Evolutionary conservation across 2,113 vertebrate species (phyloP), one percentile per base, ranked within the genome.

Genomic region (Zingel zingel): DNA sequence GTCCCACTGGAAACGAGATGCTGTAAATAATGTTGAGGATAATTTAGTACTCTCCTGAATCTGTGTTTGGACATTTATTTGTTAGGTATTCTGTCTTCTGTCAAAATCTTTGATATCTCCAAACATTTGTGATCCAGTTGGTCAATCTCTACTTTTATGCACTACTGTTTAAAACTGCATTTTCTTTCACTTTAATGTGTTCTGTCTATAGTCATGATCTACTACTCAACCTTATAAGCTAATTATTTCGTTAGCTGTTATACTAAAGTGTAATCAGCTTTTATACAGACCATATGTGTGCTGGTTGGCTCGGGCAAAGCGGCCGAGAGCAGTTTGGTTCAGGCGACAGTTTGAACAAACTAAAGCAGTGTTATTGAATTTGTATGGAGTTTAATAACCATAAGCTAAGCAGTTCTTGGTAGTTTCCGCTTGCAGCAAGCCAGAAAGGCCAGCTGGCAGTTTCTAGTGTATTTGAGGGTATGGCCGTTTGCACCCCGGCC

Each of bases 391-490:
- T 58, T 72, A 82, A 57, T 57, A 68, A 54, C 48, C 23, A 11
- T 58, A 63, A 86, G 88, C 78, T 72, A 85, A 90, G 86, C 82
- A 78, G 88, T 90, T 92, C 87, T 84, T 63, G 63, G 87, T 93
- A 93, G 86, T 92, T 90, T 93, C 81, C 74, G 77, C 83, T 83
- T 62, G 81, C 82, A 56, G 83, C 19, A 25, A 82, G 79, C 91
- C 91, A 90, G 87, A 86, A 84, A 75, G 74, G 81, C 89, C 89
- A 91, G 85, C 90, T 86, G 91, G 90, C 88, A 88, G 65, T 87
- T 92, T 92, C 80, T 69, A 71, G 89, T 93, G 87, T 93, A 93
- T 93, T 93, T 94, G 87, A 87, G 88, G 86, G 54, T 75, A 77
- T 81, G 83, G 83, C 83, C 59, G 73, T 89, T 90, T 81, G 82